phyloP scores from a whole-genome alignment of 1,140 invertebrate species.

The Tigriopus japonicus region DNA sequence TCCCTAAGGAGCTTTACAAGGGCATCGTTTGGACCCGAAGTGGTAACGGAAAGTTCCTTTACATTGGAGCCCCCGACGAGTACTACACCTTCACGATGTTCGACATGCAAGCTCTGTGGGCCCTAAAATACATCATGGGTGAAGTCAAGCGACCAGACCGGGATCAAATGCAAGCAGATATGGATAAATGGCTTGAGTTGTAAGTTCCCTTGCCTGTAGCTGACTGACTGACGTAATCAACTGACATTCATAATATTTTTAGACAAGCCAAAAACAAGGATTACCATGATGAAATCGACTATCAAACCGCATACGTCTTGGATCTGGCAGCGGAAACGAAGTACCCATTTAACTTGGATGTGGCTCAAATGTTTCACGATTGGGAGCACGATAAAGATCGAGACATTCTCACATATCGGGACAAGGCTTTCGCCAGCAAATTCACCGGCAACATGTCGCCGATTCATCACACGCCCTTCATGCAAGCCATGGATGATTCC shows the following conservation, averaged over 20 bases:
- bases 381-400: conserved; percentile 9
- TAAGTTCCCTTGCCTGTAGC: background rate
- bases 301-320: background rate
- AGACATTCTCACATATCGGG: conserved; percentile 7
- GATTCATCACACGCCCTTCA: conserved; percentile 10
- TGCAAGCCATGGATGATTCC: conserved; percentile 11
- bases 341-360: conserved; percentile 6
- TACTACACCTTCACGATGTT: conserved; percentile 16
- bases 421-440: background rate
- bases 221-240: background rate
- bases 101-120: conserved; percentile 13
- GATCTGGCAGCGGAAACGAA: conserved; percentile 1
- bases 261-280: background rate
- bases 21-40: conserved; percentile 14
- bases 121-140: background rate
- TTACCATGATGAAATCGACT: background rate
- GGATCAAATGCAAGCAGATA: background rate
- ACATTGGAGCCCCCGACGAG: conserved; percentile 15
- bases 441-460: conserved; percentile 9
- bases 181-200: background rate
- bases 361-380: background rate
- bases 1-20: conserved; percentile 14
- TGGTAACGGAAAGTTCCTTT: conserved; percentile 8
- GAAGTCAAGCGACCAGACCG: background rate
- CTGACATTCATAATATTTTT: background rate